Conservation (phyloP, 2,797 vertebrate species). For the Mus minutoides region DNA sequence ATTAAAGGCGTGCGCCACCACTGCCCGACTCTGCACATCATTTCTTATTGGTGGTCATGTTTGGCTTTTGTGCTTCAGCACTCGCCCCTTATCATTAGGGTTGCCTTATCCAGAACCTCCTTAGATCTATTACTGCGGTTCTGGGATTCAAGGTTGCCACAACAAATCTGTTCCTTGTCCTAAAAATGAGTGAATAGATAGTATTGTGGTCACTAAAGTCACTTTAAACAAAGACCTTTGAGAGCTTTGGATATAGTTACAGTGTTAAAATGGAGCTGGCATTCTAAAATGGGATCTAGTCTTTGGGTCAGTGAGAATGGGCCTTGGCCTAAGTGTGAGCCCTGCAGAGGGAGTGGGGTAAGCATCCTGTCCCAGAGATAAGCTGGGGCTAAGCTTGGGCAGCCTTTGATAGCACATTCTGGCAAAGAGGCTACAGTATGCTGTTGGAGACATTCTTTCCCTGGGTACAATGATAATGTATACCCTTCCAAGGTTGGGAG, state of each 20-base stretch:
- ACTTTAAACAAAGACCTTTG: conserved; percentile 48
- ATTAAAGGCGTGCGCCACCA: too few species aligned
- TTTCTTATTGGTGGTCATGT: background rate
- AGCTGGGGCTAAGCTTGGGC: background rate
- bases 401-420: background rate
- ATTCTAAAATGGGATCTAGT: background rate
- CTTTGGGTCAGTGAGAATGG: background rate
- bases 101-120: background rate
- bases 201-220: conserved; percentile 31
- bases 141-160: background rate
- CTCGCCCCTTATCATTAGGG: background rate
- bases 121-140: background rate
- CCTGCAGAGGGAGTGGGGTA: background rate
- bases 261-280: background rate
- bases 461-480: background rate
- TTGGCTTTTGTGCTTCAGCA: conserved; percentile 26
- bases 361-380: background rate
- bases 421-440: background rate
- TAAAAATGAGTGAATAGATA: background rate
- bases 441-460: conserved; percentile 23
- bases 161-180: background rate
- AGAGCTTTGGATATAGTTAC: conserved; percentile 7
- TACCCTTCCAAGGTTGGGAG: background rate
- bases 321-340: background rate
- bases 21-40: background rate